Evolutionary conservation across 2,113 vertebrate species (phyloP), one percentile per base, ranked within the genome.

Genomic region (Microcebus tavaratra): DNA sequence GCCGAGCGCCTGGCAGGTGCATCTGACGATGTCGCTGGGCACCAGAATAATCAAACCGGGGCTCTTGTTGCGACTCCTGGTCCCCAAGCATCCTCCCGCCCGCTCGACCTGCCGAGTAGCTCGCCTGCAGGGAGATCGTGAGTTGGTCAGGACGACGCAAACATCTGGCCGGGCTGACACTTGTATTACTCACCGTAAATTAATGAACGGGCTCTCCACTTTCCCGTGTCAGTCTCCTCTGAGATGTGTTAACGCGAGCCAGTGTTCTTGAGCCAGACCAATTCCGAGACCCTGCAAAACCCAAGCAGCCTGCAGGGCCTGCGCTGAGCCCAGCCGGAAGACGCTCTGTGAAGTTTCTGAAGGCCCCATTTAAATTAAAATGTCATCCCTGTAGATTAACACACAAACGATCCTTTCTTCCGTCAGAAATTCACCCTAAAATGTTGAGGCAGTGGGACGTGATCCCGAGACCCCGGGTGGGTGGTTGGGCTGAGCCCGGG

Each of bases 81-180:
- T 84, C 92, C 94, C 94, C 36, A 34, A 88, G 91, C 76, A 14
- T 39, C n/a, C 48, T 92, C 39, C 76, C 29, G 45, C 88, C 31
- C 4, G 59, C 65, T 21, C 84, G 84, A 80, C 94, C 95, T 94
- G 96, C 94, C 72, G 61, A 39, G 76, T 55, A 83, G 36, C 84
- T 50, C 39, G 94, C 72, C 97, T 50, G 1, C 21, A 3, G 97
- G 95, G 97, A 92, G 65, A 67, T 27, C 65, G 42, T 0, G 65
- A 94, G 95, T 78, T 94, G 95, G 95, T 93, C 95, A 91, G 95
- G 97, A 95, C 14, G 90, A 90, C 67, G 94, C 21, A 76, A 94
- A 96, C 97, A 97, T 97, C 97, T 98, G 97, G 97, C 94, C 83
- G 8, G 75, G 96, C 88, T 95, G 97, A 98, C 97, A 97, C 92